Base-by-base conservation (phyloP, 2,888 invertebrate species). In the Acanthosepion esculentum region DNA sequence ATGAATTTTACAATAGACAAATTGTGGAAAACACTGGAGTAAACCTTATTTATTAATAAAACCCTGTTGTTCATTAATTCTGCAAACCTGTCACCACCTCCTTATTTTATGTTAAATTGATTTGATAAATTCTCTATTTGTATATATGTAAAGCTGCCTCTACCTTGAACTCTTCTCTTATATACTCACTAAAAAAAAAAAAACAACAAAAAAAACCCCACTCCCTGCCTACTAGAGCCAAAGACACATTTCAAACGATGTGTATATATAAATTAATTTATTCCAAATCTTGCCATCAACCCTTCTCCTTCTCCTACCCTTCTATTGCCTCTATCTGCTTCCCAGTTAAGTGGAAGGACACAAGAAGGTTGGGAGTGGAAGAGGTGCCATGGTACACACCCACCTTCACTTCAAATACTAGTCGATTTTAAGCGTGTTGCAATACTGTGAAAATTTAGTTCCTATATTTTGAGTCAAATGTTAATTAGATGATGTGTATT, bases 361-460 rank as follows among this genome's bases (percentile, higher is more conserved):
- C 33, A 33, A 12, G n/a, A 12, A 78, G 78, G 18, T 78, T 78
- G 18, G 78, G n/a, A 78, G 78, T 10, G 8, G 78, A 41, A 48
- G 50, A 92, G 48, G 29, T 48, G 20, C 48, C 92, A 92, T 92
- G 92, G 78, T 15, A 12, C 92, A 92, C 26, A 50, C 92, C 15
- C 92, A 92, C 92, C 48, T 53, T 92, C 92, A 50, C 55, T 94
- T 94, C 41, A 41, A 50, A 53, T 94, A 94, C 55, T 94, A 94
- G 94, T 55, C 94, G n/a, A 59, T 94, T 94, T 94, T 94, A 94
- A 94, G 94, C 55, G 59, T 94, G 59, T 94, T 55, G 53, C 59
- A 94, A 94, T 94, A 94, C n/a, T 93, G 55, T 94, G 94, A 94
- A 94, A 53, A 94, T 94, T 94, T 94, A 94, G 29, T 94, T 94